Conservation (phyloP, 1,140 invertebrate genomes). For the Triops cancriformis region DNA sequence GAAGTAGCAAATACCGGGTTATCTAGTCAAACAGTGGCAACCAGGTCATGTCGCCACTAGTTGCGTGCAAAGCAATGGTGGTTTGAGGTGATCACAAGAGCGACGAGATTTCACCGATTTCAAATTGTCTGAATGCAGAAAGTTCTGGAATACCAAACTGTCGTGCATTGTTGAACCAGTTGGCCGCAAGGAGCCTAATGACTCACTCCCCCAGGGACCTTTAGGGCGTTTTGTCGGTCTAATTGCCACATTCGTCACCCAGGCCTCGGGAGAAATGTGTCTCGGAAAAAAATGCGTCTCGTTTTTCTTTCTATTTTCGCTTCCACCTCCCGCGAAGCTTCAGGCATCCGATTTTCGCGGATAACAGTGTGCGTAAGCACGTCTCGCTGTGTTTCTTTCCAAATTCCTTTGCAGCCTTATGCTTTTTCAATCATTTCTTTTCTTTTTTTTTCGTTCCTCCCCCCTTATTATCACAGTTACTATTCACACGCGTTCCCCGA, state of each 20-base stretch:
- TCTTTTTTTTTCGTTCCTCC: background rate
- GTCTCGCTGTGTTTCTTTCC: background rate
- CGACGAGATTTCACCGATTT: too few relatives aligned
- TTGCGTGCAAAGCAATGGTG: too few relatives aligned
- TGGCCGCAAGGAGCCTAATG: background rate
- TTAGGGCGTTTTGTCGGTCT: background rate
- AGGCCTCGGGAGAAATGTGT: background rate
- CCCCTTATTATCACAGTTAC: background rate
- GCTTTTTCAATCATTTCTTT: background rate
- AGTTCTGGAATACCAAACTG: too few relatives aligned
- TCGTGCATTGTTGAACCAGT: background rate
- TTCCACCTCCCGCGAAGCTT: background rate
- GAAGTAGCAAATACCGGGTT: too few relatives aligned
- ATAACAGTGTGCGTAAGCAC: background rate
- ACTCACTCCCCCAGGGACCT: background rate
- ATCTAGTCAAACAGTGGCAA: too few relatives aligned
- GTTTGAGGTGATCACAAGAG: too few relatives aligned
- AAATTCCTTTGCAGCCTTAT: background rate
- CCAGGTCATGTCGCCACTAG: too few relatives aligned
- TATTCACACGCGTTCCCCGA: background rate
- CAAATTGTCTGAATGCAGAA: too few relatives aligned
- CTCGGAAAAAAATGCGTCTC: background rate
- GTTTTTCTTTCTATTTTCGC: background rate
- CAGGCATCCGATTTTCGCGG: background rate
- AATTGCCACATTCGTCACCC: slow-evolving; percentile 7